Base-by-base conservation (phyloP, 2,888 invertebrate genomes). In the Pherbina coryleti region DNA sequence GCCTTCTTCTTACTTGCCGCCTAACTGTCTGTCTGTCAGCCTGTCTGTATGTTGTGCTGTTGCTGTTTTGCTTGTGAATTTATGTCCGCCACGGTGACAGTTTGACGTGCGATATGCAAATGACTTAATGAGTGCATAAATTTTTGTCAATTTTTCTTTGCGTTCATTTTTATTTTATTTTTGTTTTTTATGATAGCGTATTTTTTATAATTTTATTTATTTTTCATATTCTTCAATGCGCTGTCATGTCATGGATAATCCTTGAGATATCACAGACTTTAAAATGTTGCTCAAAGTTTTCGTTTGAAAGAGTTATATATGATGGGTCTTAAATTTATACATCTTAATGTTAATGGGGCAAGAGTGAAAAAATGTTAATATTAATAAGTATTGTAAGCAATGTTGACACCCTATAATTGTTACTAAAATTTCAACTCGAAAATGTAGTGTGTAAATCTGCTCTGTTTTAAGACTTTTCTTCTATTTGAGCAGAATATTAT, bases 91-190 rank as follows among this genome's bases (percentile, higher is more conserved):
- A 57, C 73, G 76, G 76, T 80, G 80, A 80, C 81, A 82, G 72
- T 82, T 77, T 78, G 79, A 80, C 81, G 81, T 79, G 77, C 78
- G 81, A 81, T 78, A 74, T 79, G 81, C 77, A 80, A 82, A 82
- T 81, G 78, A 81, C 82, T 82, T 82, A 82, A 83, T 80, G 80
- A 79, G 79, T 80, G 79, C 76, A 74, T 70, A 77, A 67, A 80
- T 80, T 77, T 76, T 74, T 64, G 51, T 74, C 34, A 64, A 51
- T 53, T 74, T 66, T 64, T 73, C 60, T 28, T 71, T 62, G 34
- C 55, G 44, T 76, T 64, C 17, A 1, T 31, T 34, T 37, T 51
- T 44, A 60, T 49, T 11, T 49, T 64, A 31, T 17, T 19, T 74
- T 64, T 22, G 22, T 9, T 60, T 73, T 62, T 25, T 49, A 17